Evolutionary conservation across 2,113 vertebrate genomes (phyloP).

Genomic region (Jaculus jaculus): DNA sequence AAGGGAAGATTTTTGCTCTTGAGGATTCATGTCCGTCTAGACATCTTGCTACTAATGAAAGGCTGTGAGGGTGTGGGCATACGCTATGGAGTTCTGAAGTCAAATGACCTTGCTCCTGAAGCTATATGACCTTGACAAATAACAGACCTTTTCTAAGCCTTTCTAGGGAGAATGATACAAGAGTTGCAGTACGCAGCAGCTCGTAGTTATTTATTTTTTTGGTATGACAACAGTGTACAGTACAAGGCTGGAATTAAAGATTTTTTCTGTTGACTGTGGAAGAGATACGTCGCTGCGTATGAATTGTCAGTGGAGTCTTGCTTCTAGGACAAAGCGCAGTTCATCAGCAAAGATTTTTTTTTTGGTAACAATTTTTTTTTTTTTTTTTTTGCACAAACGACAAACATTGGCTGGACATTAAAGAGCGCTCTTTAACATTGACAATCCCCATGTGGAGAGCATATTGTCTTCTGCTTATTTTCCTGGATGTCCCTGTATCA

Average conservation of each 20-base stretch:
- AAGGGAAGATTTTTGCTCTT: neutral
- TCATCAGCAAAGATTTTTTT: neutral
- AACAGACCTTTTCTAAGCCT: neutral
- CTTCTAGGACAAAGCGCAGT: neutral
- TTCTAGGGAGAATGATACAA: neutral
- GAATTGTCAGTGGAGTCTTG: constrained; percentile 28
- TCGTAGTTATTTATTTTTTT: neutral
- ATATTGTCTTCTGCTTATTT: constrained; percentile 6
- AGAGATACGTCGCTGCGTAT: neutral
- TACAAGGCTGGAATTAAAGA: neutral
- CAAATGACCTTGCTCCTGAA: neutral
- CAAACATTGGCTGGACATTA: constrained; percentile 59
- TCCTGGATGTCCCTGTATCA: constrained; percentile 30
- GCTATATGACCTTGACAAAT: neutral
- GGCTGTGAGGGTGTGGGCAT: rapidly evolving
- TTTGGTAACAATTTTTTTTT: constrained; percentile 14
- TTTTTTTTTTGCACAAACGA: neutral
- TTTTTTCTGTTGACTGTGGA: neutral
- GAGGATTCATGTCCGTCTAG: neutral
- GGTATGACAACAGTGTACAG: neutral
- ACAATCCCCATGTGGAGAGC: constrained; percentile 5
- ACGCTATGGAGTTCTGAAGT: neutral
- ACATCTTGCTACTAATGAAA: neutral
- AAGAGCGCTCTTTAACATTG: neutral
- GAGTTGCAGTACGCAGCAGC: neutral